phyloP scores from a whole-genome alignment of 2,888 invertebrate species.

The Zootermopsis nevadensis region DNA sequence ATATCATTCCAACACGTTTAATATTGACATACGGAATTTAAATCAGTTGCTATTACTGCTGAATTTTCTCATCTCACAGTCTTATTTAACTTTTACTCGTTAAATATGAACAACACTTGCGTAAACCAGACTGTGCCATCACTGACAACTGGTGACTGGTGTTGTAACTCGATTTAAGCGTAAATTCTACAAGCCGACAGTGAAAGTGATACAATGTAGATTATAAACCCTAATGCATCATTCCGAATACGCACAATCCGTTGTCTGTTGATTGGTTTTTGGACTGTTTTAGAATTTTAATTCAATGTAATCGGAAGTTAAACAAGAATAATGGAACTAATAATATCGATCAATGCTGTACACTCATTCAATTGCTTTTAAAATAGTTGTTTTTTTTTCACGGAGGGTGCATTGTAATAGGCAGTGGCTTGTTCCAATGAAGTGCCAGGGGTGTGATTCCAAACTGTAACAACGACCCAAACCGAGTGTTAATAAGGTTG shows the following conservation, averaged over 20 bases:
- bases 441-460: neutral
- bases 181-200: neutral
- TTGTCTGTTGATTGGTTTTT: neutral
- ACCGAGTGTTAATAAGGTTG: neutral
- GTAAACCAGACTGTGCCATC: too few species aligned
- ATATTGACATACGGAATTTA: too few species aligned
- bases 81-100: too few species aligned
- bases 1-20: too few species aligned
- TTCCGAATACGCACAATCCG: neutral
- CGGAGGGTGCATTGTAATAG: neutral
- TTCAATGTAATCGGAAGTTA: conserved; percentile 11
- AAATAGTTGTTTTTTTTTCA: neutral
- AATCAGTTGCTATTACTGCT: too few species aligned
- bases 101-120: too few species aligned
- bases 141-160: too few species aligned
- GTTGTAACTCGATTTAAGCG: neutral
- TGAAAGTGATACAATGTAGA: neutral
- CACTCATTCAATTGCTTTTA: neutral
- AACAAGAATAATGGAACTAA: neutral
- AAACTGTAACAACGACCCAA: neutral
- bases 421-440: neutral
- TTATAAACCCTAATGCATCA: neutral
- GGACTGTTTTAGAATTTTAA: neutral
- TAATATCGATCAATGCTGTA: neutral
- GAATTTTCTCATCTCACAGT: too few species aligned